These are phyloP conservation scores for Zaprionus tsacasi DNA, from an alignment of 1,140 invertebrate genomes.

Conservation along the genomic window DNA sequence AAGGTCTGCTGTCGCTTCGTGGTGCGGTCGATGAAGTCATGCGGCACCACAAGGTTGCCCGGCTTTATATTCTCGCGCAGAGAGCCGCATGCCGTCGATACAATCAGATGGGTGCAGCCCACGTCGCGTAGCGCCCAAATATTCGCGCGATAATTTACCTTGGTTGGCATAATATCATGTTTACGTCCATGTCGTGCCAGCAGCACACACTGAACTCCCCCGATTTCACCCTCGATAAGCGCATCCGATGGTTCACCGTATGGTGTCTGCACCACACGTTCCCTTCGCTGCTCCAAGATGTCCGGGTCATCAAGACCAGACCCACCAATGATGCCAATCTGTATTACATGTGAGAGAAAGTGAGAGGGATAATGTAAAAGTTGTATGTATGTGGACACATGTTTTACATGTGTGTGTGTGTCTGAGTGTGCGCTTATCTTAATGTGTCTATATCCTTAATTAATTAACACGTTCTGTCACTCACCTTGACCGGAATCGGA, in stretches of 20 bases:
- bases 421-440: neutral
- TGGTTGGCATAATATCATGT: constrained; percentile 91
- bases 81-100: constrained; percentile 89
- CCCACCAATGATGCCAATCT: constrained; percentile 98
- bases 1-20: constrained; percentile 92
- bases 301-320: constrained; percentile 95
- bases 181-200: constrained; percentile 95
- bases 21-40: constrained; percentile 97
- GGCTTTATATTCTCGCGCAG: constrained; percentile 94
- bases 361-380: neutral
- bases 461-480: constrained; percentile 9
- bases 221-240: constrained; percentile 91
- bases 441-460: neutral
- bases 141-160: constrained; percentile 98
- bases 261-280: constrained; percentile 89
- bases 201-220: constrained; percentile 89
- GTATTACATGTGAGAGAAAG: neutral
- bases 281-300: constrained; percentile 89
- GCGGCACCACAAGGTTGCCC: constrained; percentile 95
- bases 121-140: constrained; percentile 95
- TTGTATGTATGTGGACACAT: neutral
- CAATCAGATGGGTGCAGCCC: constrained; percentile 97
- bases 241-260: constrained; percentile 94
- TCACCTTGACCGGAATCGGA: constrained; percentile 73
- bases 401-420: constrained; percentile 1